Base-by-base conservation (phyloP, 2,888 invertebrate genomes). In the Gasteruption jaculator region DNA sequence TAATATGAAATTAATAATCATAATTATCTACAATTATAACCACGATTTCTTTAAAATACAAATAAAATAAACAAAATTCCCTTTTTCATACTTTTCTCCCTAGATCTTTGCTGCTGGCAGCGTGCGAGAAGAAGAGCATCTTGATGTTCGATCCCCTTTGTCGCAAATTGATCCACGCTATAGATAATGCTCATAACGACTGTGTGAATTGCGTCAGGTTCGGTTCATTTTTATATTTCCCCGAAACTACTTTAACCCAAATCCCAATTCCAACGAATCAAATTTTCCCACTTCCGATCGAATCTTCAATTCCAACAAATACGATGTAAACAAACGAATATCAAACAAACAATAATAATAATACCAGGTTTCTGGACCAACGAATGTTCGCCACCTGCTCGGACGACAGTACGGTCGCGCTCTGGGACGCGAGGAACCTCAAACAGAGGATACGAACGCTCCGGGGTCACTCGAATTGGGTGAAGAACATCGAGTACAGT, bases 141-240 rank as follows among this genome's bases (percentile, higher is more conserved):
- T 75, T 92, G 53, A 77, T 93, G 63, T 91, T 91, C 73, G 94
- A 94, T 71, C 87, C 92, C 0, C 76, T 87, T 16, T 86, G 85
- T 56, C 85, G 87, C 56, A 80, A 80, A 57, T 77, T 85, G 54
- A 79, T 88, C 41, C 80, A 82, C 58, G 77, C 82, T 39, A 83
- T 92, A 26, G 78, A 81, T 53, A 82, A 86, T 63, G 93, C 93
- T 10, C 95, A 95, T 67, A 75, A 78, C 7, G 90, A 90, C 66
- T 91, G 91, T 74, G 92, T 95, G 5, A 94, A 94, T 68, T 91
- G 91, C 76, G 86, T 94, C 27, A 89, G 87, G 92, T 92, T 74
- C 73, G 78, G 74, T 42, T 18, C 21, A 31, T 24, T 12, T 25
- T 10, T 18, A 4, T 19, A 3, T 21, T 24, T 20, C 27, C 14